A percentile compares a stretch with the other conserved stretches of the same genome.
These are phyloP conservation scores for Chalcis sispes DNA, from an alignment of 2,888 invertebrate species.

Conservation along the genomic window DNA sequence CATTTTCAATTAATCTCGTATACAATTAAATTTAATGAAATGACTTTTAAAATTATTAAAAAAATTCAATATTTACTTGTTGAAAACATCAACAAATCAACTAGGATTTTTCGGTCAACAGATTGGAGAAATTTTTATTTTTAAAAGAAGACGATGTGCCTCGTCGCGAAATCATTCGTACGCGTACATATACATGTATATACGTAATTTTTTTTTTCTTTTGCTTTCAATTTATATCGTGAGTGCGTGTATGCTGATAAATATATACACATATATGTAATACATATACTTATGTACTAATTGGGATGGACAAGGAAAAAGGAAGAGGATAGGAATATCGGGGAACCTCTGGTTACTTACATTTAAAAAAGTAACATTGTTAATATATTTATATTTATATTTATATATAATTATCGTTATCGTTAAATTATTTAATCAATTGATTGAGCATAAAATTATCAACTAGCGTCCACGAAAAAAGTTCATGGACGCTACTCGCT, in stretches of 20 bases:
- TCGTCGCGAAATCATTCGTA: slow-evolving; percentile 59
- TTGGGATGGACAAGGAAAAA: slow-evolving; percentile 18
- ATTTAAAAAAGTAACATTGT: slow-evolving; percentile 71
- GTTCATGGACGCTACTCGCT: slow-evolving; percentile 55
- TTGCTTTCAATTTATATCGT: slow-evolving; percentile 14
- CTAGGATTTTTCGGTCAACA: slow-evolving; percentile 19
- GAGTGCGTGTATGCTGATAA: slow-evolving; percentile 63
- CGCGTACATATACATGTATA: slow-evolving; percentile 64
- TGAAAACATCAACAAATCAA: slow-evolving; percentile 43
- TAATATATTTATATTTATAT: slow-evolving; percentile 58
- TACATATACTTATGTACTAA: slow-evolving; percentile 62
- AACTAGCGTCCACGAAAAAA: slow-evolving; percentile 67
- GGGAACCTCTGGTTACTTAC: slow-evolving; percentile 66
- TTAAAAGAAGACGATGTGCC: slow-evolving; percentile 49
- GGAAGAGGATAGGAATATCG: slow-evolving; percentile 28
- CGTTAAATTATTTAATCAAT: slow-evolving; percentile 55
- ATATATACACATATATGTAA: slow-evolving; percentile 69
- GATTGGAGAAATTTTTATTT: slow-evolving; percentile 22
- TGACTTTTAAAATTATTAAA: slow-evolving; percentile 20
- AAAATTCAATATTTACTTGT: no score
- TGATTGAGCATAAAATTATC: slow-evolving; percentile 62
- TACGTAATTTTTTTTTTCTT: slow-evolving; percentile 59
- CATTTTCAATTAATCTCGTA: background rate
- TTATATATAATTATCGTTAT: slow-evolving; percentile 62
- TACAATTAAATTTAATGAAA: background rate